Evolutionary conservation across 2,113 vertebrate species (phyloP), one percentile per base, ranked within the genome.

Genomic region (Eptatretus burgeri): DNA sequence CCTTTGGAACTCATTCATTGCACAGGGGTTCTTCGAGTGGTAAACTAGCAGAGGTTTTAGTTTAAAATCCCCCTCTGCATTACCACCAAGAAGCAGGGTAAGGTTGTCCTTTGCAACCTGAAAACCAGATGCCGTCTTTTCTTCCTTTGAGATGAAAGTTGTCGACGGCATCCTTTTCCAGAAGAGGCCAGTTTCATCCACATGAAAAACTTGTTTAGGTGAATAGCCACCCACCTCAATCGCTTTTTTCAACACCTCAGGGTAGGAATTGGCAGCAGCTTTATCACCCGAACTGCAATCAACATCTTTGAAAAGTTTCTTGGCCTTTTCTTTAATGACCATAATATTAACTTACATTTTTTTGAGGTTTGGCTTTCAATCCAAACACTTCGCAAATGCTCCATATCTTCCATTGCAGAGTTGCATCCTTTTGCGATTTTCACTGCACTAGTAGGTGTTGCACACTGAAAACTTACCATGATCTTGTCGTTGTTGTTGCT

Each of bases 21-120:
- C 27, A 14, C 14, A 64, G 50, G 53, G 66, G 49, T 49, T 63
- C 12, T 65, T 20, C 13, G 49, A 66, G n/a, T 51, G 50, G 49
- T 64, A 64, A 17, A 64, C 41, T 11, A 64, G 62, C 50, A 64
- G 10, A 16, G 66, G 62, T 51, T 66, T 52, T 17, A 65, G 50
- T 19, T 51, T 65, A 18, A 51, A 53, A 52, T 65, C 63, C 3
- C 51, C 51, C 9, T 62, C 49, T n/a, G 49, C 51, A 19, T 64
- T 52, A n/a, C 62, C 66, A 14, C 62, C 63, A 13, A 65, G 5
- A 13, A 66, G 66, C 18, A 66, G 63, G n/a, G 66, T 53, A n/a
- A 66, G 63, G 9, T 14, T 49, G 51, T 66, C 66, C 11, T 51
- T 66, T n/a, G 66, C 49, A 64, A 63, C 66, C 20, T 66, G 63